Percentiles rank a stretch among this genome's conserved stretches.
These are phyloP conservation scores for Polypedilum vanderplanki DNA, from an alignment of 1,140 invertebrate genomes.

Conservation along the genomic window DNA sequence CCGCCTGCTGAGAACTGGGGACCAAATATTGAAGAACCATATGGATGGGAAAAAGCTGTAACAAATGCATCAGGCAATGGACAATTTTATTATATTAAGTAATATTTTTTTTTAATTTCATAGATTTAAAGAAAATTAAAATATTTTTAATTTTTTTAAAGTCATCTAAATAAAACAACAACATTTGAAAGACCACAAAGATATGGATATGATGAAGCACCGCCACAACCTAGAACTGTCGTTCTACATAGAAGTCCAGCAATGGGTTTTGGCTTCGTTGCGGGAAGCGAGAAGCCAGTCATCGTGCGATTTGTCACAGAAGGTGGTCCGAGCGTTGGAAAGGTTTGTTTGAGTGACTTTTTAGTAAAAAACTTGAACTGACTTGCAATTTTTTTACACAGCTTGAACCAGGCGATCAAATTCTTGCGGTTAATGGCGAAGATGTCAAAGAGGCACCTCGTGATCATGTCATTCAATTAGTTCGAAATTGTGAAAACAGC, in stretches of 20 bases:
- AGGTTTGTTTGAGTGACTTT: conserved; percentile 45
- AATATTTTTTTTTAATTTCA: not conserved
- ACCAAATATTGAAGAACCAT: conserved; percentile 56
- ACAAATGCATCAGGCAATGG: conserved; percentile 56
- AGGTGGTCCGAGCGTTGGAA: conserved; percentile 81
- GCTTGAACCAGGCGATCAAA: conserved; percentile 83
- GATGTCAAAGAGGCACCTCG: conserved; percentile 76
- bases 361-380: no score
- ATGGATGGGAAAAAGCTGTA: conserved; percentile 81
- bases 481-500: conserved; percentile 67
- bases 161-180: conserved; percentile 83
- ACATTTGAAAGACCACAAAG: conserved; percentile 69
- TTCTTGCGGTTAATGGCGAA: conserved; percentile 81
- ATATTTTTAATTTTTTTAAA: conserved; percentile 46
- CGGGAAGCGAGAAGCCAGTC: conserved; percentile 83
- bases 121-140: not conserved
- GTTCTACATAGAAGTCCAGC: conserved; percentile 62
- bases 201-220: conserved; percentile 53
- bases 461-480: conserved; percentile 83
- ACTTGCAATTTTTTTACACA: conserved; percentile 35
- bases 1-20: conserved; percentile 75
- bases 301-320: conserved; percentile 80
- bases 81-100: conserved; percentile 85
- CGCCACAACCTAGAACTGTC: conserved; percentile 69
- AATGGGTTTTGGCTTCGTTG: conserved; percentile 88